phyloP scores from a whole-genome alignment of 1,140 invertebrate genomes.

The Stegodyphus mimosarum region DNA sequence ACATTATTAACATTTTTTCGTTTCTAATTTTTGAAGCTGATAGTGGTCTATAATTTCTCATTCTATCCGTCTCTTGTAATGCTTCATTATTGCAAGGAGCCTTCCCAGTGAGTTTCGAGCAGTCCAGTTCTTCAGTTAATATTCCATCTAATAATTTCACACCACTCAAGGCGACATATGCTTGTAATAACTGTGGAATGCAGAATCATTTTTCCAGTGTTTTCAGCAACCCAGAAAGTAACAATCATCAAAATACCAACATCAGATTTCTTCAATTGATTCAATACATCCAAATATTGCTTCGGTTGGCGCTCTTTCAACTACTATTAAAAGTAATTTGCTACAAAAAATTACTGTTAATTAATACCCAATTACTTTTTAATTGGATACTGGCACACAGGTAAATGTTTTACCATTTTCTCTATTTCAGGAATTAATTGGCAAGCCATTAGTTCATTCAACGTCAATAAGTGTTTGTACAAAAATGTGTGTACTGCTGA shows the following conservation, averaged over 20 bases:
- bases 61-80: too few species aligned
- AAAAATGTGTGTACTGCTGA: neutral
- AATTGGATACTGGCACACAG: conserved; percentile 27
- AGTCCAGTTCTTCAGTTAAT: too few species aligned
- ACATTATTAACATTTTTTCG: too few species aligned
- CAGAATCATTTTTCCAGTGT: neutral
- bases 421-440: neutral
- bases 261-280: neutral
- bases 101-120: too few species aligned
- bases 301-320: neutral
- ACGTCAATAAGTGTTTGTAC: neutral
- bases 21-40: too few species aligned
- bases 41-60: too few species aligned
- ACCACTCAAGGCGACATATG: too few species aligned
- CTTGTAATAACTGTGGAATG: neutral
- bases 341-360: neutral
- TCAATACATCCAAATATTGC: neutral
- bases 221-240: neutral
- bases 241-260: neutral
- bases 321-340: neutral
- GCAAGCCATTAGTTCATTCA: neutral
- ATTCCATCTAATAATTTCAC: too few species aligned
- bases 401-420: conserved; percentile 9
- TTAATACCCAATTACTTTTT: neutral
- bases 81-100: too few species aligned